These are phyloP conservation scores for Apotomis turbidana DNA, from an alignment of 2,888 invertebrate genomes.

Conservation along the genomic window DNA sequence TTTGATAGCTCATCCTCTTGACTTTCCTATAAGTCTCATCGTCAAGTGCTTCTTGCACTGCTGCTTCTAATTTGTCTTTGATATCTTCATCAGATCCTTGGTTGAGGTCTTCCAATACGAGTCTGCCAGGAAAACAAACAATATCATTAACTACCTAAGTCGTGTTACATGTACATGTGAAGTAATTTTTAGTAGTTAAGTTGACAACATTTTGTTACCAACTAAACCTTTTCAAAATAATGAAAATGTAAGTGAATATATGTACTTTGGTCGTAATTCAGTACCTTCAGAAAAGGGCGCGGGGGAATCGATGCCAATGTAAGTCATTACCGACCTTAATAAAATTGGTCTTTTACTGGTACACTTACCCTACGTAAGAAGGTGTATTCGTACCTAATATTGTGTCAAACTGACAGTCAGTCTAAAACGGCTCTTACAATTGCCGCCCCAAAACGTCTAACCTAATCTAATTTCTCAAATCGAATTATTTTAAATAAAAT, in stretches of 20 bases:
- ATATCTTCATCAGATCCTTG: slow-evolving; percentile 76
- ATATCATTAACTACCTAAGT: neutral
- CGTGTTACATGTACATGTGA: no score
- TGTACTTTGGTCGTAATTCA: no score
- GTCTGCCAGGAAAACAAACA: slow-evolving; percentile 56
- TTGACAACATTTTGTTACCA: no score
- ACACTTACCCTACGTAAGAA: no score
- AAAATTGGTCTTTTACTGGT: no score
- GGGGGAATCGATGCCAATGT: no score
- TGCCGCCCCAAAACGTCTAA: slow-evolving; percentile 5
- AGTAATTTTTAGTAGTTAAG: no score
- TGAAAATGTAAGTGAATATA: no score
- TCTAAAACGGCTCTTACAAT: neutral
- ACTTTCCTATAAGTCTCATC: slow-evolving; percentile 89
- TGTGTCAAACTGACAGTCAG: neutral
- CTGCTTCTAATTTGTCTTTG: slow-evolving; percentile 85
- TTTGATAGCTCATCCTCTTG: slow-evolving; percentile 88
- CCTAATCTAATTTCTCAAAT: slow-evolving; percentile 14
- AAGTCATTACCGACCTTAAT: no score
- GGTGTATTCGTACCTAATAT: no score
- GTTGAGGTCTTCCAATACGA: slow-evolving; percentile 77
- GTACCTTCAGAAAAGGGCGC: no score
- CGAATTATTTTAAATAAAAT: slow-evolving; percentile 33
- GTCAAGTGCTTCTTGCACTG: slow-evolving; percentile 86
- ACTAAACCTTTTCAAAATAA: no score